Percentiles rank a stretch among this genome's conserved stretches.
Evolutionary conservation across 35 echinoderm and acorn worm genomes (phyloP).

Genomic region (Apostichopus californicus): DNA sequence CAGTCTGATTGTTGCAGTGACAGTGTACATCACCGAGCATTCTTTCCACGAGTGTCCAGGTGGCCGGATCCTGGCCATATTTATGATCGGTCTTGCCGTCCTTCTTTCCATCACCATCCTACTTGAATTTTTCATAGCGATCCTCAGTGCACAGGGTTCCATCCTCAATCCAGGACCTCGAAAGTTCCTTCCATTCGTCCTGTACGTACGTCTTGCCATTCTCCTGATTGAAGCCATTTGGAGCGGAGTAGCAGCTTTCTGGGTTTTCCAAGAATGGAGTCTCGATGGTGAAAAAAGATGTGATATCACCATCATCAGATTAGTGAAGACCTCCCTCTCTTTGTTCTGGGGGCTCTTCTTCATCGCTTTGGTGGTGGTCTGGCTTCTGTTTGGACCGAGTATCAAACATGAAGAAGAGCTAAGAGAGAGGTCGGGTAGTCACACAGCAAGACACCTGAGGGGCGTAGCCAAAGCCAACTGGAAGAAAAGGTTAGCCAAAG

Average conservation of each 20-base stretch:
- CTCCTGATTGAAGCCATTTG: constrained; percentile 76
- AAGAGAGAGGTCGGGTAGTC: not conserved
- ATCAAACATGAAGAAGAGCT: constrained; percentile 42
- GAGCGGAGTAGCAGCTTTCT: constrained; percentile 67
- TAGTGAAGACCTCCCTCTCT: constrained; percentile 74
- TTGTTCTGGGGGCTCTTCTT: constrained; percentile 77
- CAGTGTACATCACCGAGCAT: constrained; percentile 70
- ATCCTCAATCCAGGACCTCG: constrained; percentile 57
- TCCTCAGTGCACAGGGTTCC: constrained; percentile 74
- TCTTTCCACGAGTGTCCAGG: constrained; percentile 64
- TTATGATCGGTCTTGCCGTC: constrained; percentile 72
- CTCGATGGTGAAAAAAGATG: constrained; percentile 45
- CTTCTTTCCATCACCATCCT: constrained; percentile 73
- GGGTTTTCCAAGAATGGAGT: constrained; percentile 67
- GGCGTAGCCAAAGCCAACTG: constrained; percentile 52
- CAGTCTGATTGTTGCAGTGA: constrained; percentile 70
- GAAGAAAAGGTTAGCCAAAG: constrained; percentile 54
- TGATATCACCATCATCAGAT: constrained; percentile 66
- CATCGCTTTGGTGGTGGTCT: constrained; percentile 54
- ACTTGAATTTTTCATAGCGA: constrained; percentile 72
- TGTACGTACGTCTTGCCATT: constrained; percentile 79
- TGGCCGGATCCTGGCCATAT: constrained; percentile 68
- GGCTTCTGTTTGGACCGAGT: constrained; percentile 73
- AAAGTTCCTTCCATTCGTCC: constrained; percentile 53
- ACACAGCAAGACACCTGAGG: not conserved